These are phyloP conservation scores for Thalassarche chlororhynchos DNA, from an alignment of 2,113 vertebrate genomes.

Conservation along the genomic window DNA sequence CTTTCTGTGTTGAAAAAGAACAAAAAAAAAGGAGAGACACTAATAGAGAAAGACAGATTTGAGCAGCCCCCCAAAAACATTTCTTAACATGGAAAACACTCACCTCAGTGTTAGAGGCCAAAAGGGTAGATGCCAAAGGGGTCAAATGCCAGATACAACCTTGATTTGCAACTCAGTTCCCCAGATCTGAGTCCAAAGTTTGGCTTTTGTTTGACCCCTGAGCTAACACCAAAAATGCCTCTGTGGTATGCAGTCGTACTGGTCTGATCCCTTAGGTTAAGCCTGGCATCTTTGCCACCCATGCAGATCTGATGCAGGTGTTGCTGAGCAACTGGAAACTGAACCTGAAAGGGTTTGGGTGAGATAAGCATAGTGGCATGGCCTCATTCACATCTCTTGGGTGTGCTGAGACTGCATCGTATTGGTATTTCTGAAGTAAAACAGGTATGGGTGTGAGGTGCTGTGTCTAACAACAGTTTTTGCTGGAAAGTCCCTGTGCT, in stretches of 20 bases:
- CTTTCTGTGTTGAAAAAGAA: background rate
- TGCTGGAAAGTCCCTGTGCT: background rate
- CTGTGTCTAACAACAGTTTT: background rate
- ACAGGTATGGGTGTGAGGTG: background rate
- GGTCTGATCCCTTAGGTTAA: background rate
- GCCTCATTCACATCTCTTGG: background rate
- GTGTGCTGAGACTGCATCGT: background rate
- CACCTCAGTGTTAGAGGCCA: background rate
- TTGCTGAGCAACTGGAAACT: background rate
- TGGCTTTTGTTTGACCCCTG: background rate
- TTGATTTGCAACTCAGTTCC: background rate
- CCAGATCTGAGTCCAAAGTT: background rate
- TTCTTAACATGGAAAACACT: background rate
- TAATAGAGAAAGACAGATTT: background rate
- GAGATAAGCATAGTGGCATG: background rate
- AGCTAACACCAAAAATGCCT: background rate
- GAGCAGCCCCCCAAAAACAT: background rate
- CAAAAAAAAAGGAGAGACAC: background rate
- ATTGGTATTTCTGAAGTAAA: background rate
- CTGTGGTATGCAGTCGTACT: background rate
- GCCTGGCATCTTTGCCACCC: background rate
- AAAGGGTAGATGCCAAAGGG: background rate
- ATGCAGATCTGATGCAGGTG: background rate
- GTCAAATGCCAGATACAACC: background rate
- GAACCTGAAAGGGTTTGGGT: background rate